Percentiles rank a stretch among this genome's conserved stretches.
phyloP scores from a whole-genome alignment of 2,888 invertebrate genomes.

The Drosophila subquinaria region DNA sequence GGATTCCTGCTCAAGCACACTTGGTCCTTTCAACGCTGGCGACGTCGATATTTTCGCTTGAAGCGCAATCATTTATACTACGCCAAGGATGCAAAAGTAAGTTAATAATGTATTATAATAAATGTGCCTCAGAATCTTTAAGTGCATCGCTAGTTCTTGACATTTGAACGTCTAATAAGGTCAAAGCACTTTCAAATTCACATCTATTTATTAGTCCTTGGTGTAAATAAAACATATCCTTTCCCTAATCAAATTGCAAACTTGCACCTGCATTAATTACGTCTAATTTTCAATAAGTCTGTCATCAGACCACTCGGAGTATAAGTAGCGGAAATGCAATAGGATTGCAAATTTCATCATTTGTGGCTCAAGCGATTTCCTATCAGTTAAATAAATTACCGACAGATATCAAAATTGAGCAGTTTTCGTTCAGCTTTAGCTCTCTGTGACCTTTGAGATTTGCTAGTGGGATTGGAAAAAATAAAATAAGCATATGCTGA shows the following conservation, averaged over 20 bases:
- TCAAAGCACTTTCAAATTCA: slow-evolving; percentile 21
- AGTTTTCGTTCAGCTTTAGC: slow-evolving; percentile 9
- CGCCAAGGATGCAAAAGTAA: slow-evolving; percentile 94
- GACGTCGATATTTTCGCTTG: slow-evolving; percentile 93
- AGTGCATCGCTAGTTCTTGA: not conserved
- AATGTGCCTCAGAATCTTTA: not conserved
- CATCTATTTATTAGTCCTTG: slow-evolving; percentile 17
- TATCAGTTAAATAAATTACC: slow-evolving; percentile 11
- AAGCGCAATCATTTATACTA: slow-evolving; percentile 94
- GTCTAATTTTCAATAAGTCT: slow-evolving; percentile 40
- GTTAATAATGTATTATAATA: slow-evolving; percentile 59
- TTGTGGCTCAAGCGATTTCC: slow-evolving; percentile 42
- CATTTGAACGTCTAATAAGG: slow-evolving; percentile 31
- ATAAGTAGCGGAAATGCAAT: slow-evolving; percentile 15
- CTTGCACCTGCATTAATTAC: slow-evolving; percentile 21
- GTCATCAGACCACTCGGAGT: slow-evolving; percentile 5
- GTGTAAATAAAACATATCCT: not conserved
- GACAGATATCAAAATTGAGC: slow-evolving; percentile 10
- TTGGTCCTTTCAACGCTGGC: slow-evolving; percentile 94
- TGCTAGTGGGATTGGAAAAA: slow-evolving; percentile 39
- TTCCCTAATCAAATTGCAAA: slow-evolving; percentile 15
- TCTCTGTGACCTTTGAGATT: slow-evolving; percentile 49
- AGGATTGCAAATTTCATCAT: slow-evolving; percentile 21
- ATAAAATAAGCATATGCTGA: slow-evolving; percentile 56
- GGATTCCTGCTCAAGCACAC: slow-evolving; percentile 95